These are phyloP conservation scores for Teleiodes luculella DNA, from an alignment of 2,888 invertebrate species.

Conservation along the genomic window DNA sequence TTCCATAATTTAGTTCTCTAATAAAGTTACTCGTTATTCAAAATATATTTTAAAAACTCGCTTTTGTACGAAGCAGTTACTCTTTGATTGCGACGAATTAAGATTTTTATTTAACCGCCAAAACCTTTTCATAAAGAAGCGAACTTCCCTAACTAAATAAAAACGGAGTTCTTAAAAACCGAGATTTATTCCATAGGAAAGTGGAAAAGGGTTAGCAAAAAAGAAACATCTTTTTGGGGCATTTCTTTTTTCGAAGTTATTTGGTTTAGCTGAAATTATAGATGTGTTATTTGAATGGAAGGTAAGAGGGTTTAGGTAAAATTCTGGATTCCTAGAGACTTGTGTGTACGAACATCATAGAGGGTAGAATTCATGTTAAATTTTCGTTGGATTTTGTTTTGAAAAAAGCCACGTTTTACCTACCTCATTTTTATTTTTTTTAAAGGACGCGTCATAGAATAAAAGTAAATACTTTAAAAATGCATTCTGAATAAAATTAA, in stretches of 20 bases:
- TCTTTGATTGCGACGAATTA: constrained; percentile 1
- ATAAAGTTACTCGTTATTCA: not conserved
- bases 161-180: constrained; percentile 5
- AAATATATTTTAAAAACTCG: not conserved
- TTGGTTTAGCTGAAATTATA: no score
- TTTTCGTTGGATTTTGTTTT: no score
- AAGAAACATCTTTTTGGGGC: not conserved
- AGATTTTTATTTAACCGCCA: constrained; percentile 2
- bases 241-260: not conserved
- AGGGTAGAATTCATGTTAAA: no score
- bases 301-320: no score
- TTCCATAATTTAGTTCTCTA: not conserved
- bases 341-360: no score
- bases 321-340: no score
- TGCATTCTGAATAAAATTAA: no score
- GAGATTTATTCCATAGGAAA: constrained; percentile 4
- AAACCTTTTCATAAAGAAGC: constrained; percentile 3
- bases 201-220: not conserved
- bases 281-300: no score
- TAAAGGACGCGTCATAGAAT: no score
- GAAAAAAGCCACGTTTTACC: no score
- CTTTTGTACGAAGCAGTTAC: not conserved
- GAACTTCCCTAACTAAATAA: constrained; percentile 3
- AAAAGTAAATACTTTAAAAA: no score
- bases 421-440: no score